Percentiles rank a stretch among this genome's conserved stretches.
Evolutionary conservation across 2,113 vertebrate genomes (phyloP).

Genomic region (Stegastes partitus): DNA sequence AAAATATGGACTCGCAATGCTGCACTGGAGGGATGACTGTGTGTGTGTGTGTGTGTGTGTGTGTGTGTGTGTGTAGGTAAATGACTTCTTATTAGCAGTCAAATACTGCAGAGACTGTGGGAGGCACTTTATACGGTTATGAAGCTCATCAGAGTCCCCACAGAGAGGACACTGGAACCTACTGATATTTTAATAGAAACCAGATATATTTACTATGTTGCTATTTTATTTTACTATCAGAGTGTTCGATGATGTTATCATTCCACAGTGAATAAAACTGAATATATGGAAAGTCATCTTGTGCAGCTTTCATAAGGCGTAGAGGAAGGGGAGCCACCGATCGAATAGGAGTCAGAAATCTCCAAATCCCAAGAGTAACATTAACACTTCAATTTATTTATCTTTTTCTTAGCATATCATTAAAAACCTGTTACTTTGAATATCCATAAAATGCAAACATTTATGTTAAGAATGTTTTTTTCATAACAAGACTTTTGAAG

Average conservation of each 20-base stretch:
- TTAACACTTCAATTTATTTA: too few species aligned
- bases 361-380: too few species aligned
- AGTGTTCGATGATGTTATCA: conserved; percentile 4
- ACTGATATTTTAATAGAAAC: conserved; percentile 8
- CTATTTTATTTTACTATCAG: too few species aligned
- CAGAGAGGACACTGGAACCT: conserved; percentile 1
- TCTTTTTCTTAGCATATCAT: too few species aligned
- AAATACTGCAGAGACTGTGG: conserved; percentile 35
- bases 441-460: too few species aligned
- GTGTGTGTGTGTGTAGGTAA: conserved; percentile 26
- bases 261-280: not conserved
- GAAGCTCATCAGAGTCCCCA: conserved; percentile 2
- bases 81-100: conserved; percentile 60
- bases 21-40: conserved; percentile 45
- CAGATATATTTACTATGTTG: not conserved
- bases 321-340: too few species aligned
- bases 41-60: conserved; percentile 16
- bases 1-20: conserved; percentile 76
- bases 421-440: too few species aligned
- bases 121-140: conserved; percentile 12
- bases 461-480: too few species aligned
- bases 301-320: not conserved
- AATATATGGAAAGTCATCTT: not conserved
- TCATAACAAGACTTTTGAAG: too few species aligned
- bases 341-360: too few species aligned